phyloP scores from a whole-genome alignment of 2,888 invertebrate genomes.

The Chrysodeixis includens region DNA sequence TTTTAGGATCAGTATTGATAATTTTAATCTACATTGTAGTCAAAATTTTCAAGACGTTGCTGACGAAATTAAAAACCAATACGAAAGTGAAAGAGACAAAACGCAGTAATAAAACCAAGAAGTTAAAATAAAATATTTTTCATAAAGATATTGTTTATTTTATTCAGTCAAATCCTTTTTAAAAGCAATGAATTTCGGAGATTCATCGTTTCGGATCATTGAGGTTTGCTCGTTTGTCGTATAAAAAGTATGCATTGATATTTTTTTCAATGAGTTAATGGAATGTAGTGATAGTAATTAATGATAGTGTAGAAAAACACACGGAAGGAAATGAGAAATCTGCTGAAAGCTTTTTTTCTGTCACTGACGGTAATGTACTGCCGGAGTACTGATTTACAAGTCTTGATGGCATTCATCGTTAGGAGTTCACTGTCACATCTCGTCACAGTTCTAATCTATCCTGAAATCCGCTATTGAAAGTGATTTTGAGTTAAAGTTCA shows the following conservation, averaged over 20 bases:
- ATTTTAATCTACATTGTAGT: background rate
- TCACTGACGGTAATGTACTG: background rate
- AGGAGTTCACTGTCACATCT: background rate
- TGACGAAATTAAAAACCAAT: background rate
- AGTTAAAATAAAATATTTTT: background rate
- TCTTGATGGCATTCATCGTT: background rate
- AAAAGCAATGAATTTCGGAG: background rate
- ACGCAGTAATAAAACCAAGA: background rate
- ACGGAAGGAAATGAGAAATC: background rate
- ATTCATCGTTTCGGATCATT: background rate
- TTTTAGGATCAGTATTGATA: conserved; percentile 2
- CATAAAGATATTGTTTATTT: background rate
- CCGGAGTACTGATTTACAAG: background rate
- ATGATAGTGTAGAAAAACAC: background rate
- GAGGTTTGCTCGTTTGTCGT: background rate
- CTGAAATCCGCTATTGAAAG: too few species aligned
- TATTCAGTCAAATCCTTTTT: background rate
- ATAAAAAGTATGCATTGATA: background rate
- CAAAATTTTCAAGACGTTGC: background rate
- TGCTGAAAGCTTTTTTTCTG: background rate
- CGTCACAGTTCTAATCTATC: background rate
- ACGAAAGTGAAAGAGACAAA: background rate
- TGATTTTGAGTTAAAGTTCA: too few species aligned
- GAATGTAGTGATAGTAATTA: background rate
- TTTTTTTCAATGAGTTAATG: background rate